A percentile compares a stretch with the other conserved stretches of the same genome.
These are phyloP conservation scores for Pristis pectinata DNA, from an alignment of 2,797 vertebrate genomes.

Conservation along the genomic window DNA sequence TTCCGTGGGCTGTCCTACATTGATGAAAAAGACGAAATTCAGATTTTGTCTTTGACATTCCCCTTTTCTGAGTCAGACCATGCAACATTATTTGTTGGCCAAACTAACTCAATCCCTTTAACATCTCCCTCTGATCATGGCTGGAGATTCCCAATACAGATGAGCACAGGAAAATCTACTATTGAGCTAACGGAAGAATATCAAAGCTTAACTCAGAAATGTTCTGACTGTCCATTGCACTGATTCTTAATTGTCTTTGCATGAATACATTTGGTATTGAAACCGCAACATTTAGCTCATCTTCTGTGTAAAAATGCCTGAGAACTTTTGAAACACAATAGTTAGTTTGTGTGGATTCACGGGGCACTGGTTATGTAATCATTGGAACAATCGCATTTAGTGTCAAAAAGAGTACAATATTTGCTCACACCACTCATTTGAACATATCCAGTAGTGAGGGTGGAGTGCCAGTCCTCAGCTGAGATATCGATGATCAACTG, in stretches of 20 bases:
- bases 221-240: background rate
- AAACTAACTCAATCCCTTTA: background rate
- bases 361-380: background rate
- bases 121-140: too few species aligned
- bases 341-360: background rate
- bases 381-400: background rate
- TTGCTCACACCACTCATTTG: too few species aligned
- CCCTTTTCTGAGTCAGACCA: background rate
- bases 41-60: background rate
- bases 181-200: background rate
- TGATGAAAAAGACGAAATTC: background rate
- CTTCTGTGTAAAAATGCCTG: background rate
- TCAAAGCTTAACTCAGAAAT: background rate
- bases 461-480: background rate
- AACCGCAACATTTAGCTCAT: background rate
- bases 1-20: background rate
- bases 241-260: background rate
- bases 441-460: background rate
- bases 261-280: background rate
- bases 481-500: background rate
- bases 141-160: too few species aligned
- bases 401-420: background rate
- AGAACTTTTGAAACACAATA: background rate
- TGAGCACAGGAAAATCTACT: too few species aligned
- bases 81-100: background rate